Percentiles rank a stretch among this genome's conserved stretches.
Evolutionary conservation across 1,140 invertebrate genomes (phyloP).

Genomic region (Heterodera carotae): DNA sequence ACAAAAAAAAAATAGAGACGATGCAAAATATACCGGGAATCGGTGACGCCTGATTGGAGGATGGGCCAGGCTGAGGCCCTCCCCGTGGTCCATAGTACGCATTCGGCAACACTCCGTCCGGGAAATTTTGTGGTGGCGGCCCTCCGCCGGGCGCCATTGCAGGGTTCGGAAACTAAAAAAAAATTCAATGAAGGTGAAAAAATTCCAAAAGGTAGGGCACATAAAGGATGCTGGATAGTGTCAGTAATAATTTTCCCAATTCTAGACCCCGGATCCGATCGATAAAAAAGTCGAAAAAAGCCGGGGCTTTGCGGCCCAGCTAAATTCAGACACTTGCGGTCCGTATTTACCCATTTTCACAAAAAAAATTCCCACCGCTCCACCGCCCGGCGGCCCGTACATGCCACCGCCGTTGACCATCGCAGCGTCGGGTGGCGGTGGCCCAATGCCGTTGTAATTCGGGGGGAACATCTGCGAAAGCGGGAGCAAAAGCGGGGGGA

Average conservation of each 20-base stretch:
- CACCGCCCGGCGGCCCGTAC: conserved; percentile 21
- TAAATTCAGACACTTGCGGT: no score
- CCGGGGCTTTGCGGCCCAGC: no score
- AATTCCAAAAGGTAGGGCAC: no score
- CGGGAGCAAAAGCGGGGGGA: background rate
- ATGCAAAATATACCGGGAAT: conserved; percentile 32
- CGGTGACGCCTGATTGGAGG: conserved; percentile 41
- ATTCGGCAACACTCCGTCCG: conserved; percentile 25
- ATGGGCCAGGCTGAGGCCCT: conserved; percentile 39
- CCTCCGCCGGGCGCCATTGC: conserved; percentile 1
- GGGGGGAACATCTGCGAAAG: conserved; percentile 2
- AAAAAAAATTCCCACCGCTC: background rate
- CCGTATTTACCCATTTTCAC: no score
- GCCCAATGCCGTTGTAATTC: background rate
- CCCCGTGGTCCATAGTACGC: conserved; percentile 34
- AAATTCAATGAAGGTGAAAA: no score
- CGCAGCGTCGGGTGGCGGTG: conserved; percentile 1
- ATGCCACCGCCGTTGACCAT: conserved; percentile 32
- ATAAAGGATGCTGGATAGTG: no score
- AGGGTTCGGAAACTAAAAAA: conserved; percentile 32
- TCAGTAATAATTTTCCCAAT: no score
- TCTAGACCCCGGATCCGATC: no score
- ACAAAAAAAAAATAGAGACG: background rate
- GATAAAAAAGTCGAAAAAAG: no score
- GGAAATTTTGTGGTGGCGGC: conserved; percentile 32